phyloP scores from a whole-genome alignment of 2,113 vertebrate genomes.

The Plectropomus leopardus region DNA sequence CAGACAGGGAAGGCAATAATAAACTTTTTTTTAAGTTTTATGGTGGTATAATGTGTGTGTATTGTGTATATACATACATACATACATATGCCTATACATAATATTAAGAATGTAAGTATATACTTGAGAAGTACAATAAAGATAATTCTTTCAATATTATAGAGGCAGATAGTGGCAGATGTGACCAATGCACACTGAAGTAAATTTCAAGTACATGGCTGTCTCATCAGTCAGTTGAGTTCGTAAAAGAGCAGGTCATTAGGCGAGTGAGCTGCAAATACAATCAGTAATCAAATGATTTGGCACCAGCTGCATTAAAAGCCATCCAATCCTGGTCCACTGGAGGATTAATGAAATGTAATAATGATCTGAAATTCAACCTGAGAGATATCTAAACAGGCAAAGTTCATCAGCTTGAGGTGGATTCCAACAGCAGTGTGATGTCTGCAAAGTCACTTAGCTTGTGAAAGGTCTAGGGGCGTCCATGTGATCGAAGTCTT shows the following conservation, averaged over 20 bases:
- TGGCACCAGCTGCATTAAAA: slow-evolving; percentile 41
- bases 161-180: neutral
- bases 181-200: neutral
- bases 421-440: slow-evolving; percentile 50
- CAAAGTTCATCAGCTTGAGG: slow-evolving; percentile 64
- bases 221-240: neutral
- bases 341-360: slow-evolving; percentile 59
- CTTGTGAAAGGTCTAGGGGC: slow-evolving; percentile 59
- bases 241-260: neutral
- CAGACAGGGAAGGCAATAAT: slow-evolving; percentile 1
- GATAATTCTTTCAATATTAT: neutral
- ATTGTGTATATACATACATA: too few relatives aligned
- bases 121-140: neutral
- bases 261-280: slow-evolving; percentile 19
- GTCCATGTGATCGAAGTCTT: slow-evolving; percentile 69
- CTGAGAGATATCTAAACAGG: slow-evolving; percentile 55
- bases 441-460: slow-evolving; percentile 81
- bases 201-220: neutral
- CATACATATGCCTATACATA: too few relatives aligned
- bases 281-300: slow-evolving; percentile 44
- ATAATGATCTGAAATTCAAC: slow-evolving; percentile 65
- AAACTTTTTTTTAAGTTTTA: neutral
- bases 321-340: slow-evolving; percentile 38
- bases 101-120: neutral
- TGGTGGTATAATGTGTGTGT: neutral